These are phyloP conservation scores for Mastomys natalensis DNA, from an alignment of 2,113 vertebrate species.

Conservation along the genomic window DNA sequence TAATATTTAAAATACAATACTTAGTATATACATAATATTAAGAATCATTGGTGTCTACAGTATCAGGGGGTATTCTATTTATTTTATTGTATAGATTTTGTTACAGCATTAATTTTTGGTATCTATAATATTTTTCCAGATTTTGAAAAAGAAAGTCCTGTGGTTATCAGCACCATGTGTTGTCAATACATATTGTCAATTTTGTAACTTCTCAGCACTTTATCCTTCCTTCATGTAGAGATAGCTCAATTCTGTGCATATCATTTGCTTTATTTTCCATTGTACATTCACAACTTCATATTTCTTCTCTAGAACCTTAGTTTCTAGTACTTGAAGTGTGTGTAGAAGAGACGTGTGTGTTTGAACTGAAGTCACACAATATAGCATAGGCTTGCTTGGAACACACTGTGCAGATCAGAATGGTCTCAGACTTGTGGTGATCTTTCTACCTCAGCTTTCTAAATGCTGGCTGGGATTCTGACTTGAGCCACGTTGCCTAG, in stretches of 20 bases:
- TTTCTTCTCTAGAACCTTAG: background rate
- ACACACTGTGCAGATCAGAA: background rate
- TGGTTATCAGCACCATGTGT: background rate
- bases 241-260: background rate
- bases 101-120: background rate
- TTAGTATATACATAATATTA: background rate
- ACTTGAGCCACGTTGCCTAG: background rate
- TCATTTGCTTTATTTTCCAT: background rate
- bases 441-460: background rate
- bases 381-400: background rate
- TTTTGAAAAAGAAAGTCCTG: background rate
- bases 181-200: background rate
- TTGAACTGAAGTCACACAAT: background rate
- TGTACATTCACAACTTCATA: background rate
- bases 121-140: background rate
- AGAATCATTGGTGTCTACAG: background rate
- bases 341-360: background rate
- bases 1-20: background rate
- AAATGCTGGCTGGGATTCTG: accelerated
- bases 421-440: too few species aligned
- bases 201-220: background rate
- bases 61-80: background rate
- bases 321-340: background rate
- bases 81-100: background rate
- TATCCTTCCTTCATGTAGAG: background rate